These are phyloP conservation scores for Alouatta palliata DNA, from an alignment of 2,113 vertebrate genomes.

Conservation along the genomic window DNA sequence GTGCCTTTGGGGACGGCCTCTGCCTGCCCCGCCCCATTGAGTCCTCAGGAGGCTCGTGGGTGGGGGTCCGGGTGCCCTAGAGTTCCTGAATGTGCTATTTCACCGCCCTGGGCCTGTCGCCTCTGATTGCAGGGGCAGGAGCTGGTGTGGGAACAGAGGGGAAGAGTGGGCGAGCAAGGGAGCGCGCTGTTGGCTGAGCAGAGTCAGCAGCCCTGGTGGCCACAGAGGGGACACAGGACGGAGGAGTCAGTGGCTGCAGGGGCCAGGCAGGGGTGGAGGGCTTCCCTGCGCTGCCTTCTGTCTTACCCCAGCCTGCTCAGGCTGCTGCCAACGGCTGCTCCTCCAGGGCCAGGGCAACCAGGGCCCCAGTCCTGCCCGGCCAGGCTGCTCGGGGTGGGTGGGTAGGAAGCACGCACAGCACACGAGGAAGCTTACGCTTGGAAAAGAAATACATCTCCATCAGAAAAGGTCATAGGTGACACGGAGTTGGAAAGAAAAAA, in stretches of 20 bases:
- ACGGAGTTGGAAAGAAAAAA: conserved; percentile 47
- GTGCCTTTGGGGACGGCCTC: not conserved
- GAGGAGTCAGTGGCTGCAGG: not conserved
- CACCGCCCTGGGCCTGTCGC: not conserved
- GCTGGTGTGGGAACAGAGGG: not conserved
- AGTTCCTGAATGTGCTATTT: conserved; percentile 37
- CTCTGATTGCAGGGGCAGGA: not conserved
- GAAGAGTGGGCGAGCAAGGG: accelerated
- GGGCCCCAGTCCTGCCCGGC: accelerated
- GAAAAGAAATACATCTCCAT: conserved; percentile 32
- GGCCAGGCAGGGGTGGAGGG: not conserved
- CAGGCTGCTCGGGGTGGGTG: conserved; percentile 39
- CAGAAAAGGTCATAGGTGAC: conserved; percentile 10
- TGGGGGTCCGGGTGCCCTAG: not conserved
- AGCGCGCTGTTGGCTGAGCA: accelerated
- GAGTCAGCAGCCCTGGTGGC: not conserved
- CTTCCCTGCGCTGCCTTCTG: not conserved
- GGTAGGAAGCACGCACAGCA: conserved; percentile 51
- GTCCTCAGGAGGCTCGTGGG: not conserved
- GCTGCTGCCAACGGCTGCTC: not conserved
- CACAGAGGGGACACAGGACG: accelerated
- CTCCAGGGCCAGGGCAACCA: not conserved
- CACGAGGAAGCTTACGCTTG: not conserved
- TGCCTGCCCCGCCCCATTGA: not conserved
- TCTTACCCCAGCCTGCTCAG: not conserved